phyloP scores from a whole-genome alignment of 2,113 vertebrate species.

The Malurus melanocephalus region DNA sequence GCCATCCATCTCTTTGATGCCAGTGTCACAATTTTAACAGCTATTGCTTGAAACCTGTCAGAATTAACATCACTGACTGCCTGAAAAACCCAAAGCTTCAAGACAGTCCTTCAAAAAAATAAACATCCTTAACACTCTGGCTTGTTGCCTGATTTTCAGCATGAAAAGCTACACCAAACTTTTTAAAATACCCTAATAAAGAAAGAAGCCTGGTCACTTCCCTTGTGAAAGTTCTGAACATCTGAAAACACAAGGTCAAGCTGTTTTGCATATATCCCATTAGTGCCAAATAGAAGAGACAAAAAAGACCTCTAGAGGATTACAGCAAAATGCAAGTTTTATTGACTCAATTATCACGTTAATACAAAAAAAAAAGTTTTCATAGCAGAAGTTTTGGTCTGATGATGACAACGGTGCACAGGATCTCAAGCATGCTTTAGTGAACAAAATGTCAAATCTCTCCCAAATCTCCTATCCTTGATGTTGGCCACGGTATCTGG shows the following conservation, averaged over 20 bases:
- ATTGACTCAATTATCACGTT: not conserved
- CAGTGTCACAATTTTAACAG: not conserved
- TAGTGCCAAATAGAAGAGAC: not conserved
- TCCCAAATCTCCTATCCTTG: not conserved
- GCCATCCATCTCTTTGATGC: not conserved
- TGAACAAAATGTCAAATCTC: not conserved
- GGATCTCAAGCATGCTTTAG: not conserved
- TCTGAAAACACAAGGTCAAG: not conserved
- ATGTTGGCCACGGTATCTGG: fast-evolving
- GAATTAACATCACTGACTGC: not conserved
- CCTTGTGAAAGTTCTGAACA: not conserved
- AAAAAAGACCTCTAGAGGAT: not conserved
- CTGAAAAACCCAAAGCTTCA: not conserved
- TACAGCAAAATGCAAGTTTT: not conserved
- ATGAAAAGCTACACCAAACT: not conserved
- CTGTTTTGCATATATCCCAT: not conserved
- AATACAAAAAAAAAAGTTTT: not conserved
- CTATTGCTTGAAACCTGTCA: not conserved
- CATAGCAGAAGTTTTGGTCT: not conserved
- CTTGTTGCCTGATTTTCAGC: not conserved
- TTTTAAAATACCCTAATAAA: not conserved
- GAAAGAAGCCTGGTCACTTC: not conserved
- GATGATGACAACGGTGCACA: not conserved
- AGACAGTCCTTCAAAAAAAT: not conserved
- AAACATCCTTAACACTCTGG: not conserved